phyloP scores from a whole-genome alignment of 2,888 invertebrate species.

The Microctonus hyperodae region DNA sequence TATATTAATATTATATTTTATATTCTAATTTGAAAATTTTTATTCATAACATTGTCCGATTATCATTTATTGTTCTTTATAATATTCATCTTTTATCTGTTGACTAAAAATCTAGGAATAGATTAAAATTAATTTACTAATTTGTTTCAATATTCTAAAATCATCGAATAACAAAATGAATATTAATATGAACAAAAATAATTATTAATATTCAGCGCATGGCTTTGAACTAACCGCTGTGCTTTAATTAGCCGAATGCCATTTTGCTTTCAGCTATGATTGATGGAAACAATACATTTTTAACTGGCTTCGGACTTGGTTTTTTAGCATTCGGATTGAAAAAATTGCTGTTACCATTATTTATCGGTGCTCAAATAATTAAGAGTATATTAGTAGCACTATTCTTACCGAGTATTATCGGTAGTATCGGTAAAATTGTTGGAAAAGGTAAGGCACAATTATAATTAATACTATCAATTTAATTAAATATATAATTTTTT shows the following conservation, averaged over 20 bases:
- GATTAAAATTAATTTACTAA: too few relatives aligned
- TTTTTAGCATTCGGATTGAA: constrained; percentile 81
- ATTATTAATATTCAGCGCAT: constrained; percentile 44
- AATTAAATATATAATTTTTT: constrained; percentile 8
- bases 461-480: background rate
- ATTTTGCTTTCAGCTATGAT: constrained; percentile 61
- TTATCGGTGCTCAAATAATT: constrained; percentile 82
- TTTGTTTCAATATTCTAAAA: too few relatives aligned
- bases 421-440: constrained; percentile 82
- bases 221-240: constrained; percentile 59
- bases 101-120: too few relatives aligned
- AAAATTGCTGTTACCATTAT: constrained; percentile 81
- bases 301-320: constrained; percentile 72
- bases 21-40: too few relatives aligned
- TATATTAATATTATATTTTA: too few relatives aligned
- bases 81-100: too few relatives aligned
- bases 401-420: constrained; percentile 84
- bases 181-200: background rate
- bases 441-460: constrained; percentile 73
- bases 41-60: too few relatives aligned
- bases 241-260: constrained; percentile 59
- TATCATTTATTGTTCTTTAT: too few relatives aligned
- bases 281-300: constrained; percentile 69
- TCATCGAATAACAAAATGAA: background rate
- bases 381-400: constrained; percentile 84